Percentiles rank a stretch among this genome's conserved stretches.
Conservation (phyloP, 2,797 vertebrate genomes). For the Avahi laniger region DNA sequence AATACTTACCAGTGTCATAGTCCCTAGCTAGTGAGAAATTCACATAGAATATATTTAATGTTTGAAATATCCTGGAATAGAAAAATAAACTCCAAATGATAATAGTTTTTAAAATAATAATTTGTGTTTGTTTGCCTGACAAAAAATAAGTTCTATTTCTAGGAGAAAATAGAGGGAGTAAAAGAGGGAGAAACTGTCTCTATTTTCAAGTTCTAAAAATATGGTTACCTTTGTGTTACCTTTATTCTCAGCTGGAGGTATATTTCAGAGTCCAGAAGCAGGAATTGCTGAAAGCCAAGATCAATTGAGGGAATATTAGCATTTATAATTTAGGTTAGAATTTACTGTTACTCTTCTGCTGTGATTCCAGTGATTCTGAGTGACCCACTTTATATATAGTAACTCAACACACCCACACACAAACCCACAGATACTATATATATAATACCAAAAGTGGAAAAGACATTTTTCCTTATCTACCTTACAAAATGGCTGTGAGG, state of each 20-base stretch:
- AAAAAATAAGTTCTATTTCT: not conserved
- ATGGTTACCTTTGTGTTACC: not conserved
- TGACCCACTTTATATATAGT: not conserved
- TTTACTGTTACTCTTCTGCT: not conserved
- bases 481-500: not conserved
- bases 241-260: not conserved
- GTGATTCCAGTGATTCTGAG: not conserved
- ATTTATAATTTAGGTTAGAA: not conserved
- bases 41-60: not conserved
- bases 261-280: not conserved
- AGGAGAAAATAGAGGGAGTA: not conserved
- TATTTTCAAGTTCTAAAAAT: constrained; percentile 43
- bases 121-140: not conserved
- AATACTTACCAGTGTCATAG: not conserved
- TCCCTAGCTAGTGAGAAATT: not conserved
- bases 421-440: not conserved
- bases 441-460: not conserved
- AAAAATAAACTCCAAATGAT: constrained; percentile 20
- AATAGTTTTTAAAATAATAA: constrained; percentile 7
- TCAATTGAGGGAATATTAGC: not conserved
- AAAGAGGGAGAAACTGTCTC: not conserved
- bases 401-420: not conserved
- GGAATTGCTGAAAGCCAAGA: not conserved
- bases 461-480: not conserved
- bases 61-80: not conserved